Conservation (phyloP, 1,140 invertebrate genomes). For the Diplogasteroides magnus region DNA sequence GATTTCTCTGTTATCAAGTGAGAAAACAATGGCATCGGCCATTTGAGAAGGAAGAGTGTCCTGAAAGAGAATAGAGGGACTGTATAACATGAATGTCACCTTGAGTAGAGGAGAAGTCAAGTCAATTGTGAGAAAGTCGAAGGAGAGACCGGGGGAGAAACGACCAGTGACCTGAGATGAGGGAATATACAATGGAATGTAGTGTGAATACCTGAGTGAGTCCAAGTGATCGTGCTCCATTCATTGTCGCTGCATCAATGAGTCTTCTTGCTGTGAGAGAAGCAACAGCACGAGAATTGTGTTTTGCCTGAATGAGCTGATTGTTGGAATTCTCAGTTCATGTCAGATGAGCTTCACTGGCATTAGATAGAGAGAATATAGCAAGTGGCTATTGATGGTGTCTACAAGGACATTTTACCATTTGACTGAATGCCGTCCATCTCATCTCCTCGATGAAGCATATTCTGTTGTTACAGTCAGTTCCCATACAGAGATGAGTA, state of each 20-base stretch:
- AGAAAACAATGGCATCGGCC: slow-evolving; percentile 42
- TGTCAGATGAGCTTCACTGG: slow-evolving; percentile 9
- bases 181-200: slow-evolving; percentile 10
- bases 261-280: slow-evolving; percentile 38
- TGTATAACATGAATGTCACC: slow-evolving; percentile 14
- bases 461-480: slow-evolving; percentile 51
- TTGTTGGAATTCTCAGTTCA: no score
- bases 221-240: slow-evolving; percentile 43
- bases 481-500: slow-evolving; percentile 45
- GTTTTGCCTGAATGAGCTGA: slow-evolving; percentile 36
- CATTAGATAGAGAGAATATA: slow-evolving; percentile 1
- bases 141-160: not conserved
- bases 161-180: not conserved
- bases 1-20: slow-evolving; percentile 42
- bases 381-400: not conserved
- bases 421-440: slow-evolving; percentile 51
- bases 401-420: slow-evolving; percentile 29
- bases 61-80: slow-evolving; percentile 11
- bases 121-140: slow-evolving; percentile 37
- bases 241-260: slow-evolving; percentile 39
- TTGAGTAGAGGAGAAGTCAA: slow-evolving; percentile 17
- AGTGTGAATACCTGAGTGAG: slow-evolving; percentile 35
- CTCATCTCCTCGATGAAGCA: slow-evolving; percentile 50
- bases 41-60: slow-evolving; percentile 17
- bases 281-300: slow-evolving; percentile 41